Percentiles rank a stretch among this genome's conserved stretches.
These are phyloP conservation scores for Drosophila colorata DNA, from an alignment of 2,888 invertebrate species.

Conservation along the genomic window DNA sequence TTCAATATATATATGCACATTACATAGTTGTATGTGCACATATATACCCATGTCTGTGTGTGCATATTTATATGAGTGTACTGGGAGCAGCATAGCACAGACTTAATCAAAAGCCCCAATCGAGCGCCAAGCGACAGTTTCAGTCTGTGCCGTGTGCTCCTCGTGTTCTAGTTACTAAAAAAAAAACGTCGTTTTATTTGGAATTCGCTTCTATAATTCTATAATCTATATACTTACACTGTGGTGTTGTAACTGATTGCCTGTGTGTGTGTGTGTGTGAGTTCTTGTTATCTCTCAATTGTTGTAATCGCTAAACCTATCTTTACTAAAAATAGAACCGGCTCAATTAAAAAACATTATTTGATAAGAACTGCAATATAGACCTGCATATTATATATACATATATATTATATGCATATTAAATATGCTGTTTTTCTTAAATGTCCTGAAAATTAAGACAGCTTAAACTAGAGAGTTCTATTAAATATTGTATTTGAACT, in stretches of 20 bases:
- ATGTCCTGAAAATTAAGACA: too few species aligned
- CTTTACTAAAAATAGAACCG: slow-evolving; percentile 46
- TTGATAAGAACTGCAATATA: not conserved
- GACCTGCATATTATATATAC: not conserved
- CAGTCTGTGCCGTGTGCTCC: slow-evolving; percentile 71
- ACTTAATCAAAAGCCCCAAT: slow-evolving; percentile 38
- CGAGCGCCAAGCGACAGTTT: slow-evolving; percentile 34
- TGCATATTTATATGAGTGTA: slow-evolving; percentile 32
- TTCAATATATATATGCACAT: not conserved
- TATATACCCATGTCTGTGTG: not conserved
- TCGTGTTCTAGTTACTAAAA: slow-evolving; percentile 49
- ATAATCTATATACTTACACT: slow-evolving; percentile 49
- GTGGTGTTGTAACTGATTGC: slow-evolving; percentile 73
- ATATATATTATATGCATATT: too few species aligned
- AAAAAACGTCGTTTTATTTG: slow-evolving; percentile 10
- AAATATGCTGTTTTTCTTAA: too few species aligned
- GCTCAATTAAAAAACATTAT: not conserved
- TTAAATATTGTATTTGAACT: not conserved
- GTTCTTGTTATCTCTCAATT: slow-evolving; percentile 19
- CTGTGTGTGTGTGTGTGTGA: slow-evolving; percentile 46
- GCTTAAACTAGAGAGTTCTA: too few species aligned
- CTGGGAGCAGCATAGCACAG: slow-evolving; percentile 35
- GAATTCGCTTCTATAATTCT: slow-evolving; percentile 16
- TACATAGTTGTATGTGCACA: too few species aligned
- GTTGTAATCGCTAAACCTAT: slow-evolving; percentile 34